These are phyloP conservation scores for Tachuris rubrigastra DNA, from an alignment of 2,113 vertebrate genomes.

Conservation along the genomic window DNA sequence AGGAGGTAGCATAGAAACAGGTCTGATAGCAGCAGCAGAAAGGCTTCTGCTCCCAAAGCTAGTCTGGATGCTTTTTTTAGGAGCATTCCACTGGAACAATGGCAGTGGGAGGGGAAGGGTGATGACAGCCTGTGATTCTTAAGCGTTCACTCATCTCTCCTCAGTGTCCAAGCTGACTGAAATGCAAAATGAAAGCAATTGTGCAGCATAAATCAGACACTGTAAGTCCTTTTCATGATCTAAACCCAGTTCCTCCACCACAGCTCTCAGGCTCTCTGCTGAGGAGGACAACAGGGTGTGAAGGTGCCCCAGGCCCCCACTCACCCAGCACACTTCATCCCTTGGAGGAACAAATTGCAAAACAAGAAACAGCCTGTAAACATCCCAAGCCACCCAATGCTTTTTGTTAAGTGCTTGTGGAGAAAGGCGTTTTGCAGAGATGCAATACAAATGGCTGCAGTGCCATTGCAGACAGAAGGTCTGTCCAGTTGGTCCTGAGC, in stretches of 20 bases:
- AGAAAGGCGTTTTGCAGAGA: background rate
- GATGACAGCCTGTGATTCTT: constrained; percentile 11
- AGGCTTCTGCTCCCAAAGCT: background rate
- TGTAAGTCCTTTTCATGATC: background rate
- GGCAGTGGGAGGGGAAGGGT: background rate
- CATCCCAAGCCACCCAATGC: background rate
- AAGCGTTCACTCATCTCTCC: background rate
- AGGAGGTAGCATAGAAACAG: background rate
- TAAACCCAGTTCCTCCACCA: background rate
- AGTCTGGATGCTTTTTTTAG: background rate
- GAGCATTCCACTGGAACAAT: background rate
- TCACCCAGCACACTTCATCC: background rate
- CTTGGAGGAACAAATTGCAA: background rate
- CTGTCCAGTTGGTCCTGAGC: background rate
- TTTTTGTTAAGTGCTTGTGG: background rate
- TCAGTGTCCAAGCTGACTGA: constrained; percentile 18
- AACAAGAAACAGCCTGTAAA: background rate
- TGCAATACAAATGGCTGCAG: background rate
- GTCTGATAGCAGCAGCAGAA: background rate
- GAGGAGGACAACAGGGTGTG: background rate
- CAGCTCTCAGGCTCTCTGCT: background rate
- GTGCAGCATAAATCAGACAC: background rate
- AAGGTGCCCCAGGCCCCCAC: background rate
- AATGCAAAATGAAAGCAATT: background rate
- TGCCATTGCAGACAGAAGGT: background rate